Evolutionary conservation across 1,140 invertebrate genomes (phyloP), one percentile per base, ranked within the genome.

Genomic region (Aplysia californica): DNA sequence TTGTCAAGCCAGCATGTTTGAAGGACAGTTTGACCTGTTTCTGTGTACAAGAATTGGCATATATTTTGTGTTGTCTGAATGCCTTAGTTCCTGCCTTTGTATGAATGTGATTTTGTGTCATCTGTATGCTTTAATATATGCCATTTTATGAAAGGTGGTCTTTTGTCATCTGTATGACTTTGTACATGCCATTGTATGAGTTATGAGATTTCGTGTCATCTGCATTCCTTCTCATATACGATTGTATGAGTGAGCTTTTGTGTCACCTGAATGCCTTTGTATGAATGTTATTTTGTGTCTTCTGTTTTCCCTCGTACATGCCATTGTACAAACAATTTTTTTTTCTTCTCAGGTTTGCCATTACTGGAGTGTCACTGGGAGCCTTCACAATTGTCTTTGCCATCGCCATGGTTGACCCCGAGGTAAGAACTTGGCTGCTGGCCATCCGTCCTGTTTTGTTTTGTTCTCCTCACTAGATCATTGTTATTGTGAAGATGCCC

Each of bases 351-450:
- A 86, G 85, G 79, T 44, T 82, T 61, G 80, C 79, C 44, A 77
- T 69, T 10, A 69, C 77, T n/a, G 23, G 77, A 31, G 38, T 83
- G 2, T 86, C 85, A 15, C 70, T 87, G 18, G n/a, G 70, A 2
- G 79, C 82, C 15, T 87, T 87, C 44, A 33, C 58, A 36, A 29
- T 83, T 23, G 84, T 87, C n/a, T 87, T 87, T 75, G 55, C 55
- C 38, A 78, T 87, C 0, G 83, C 85, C 35, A 86, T 87, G 83
- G 31, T 84, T n/a, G 80, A 87, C 67, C 85, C 85, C 6, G 73
- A 85, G 83, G 85, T 87, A 74, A 80, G 66, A 68, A 61, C 4
- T 15, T 35, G 26, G 18, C 26, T 71, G 23, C 33, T 0, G 29
- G 21, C 36, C 20, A 31, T 38, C 41, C 61, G 41, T 50, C 55